A percentile compares a stretch with the other conserved stretches of the same genome.
These are phyloP conservation scores for Cyclophora albipunctata DNA, from an alignment of 2,888 invertebrate species.

Conservation along the genomic window DNA sequence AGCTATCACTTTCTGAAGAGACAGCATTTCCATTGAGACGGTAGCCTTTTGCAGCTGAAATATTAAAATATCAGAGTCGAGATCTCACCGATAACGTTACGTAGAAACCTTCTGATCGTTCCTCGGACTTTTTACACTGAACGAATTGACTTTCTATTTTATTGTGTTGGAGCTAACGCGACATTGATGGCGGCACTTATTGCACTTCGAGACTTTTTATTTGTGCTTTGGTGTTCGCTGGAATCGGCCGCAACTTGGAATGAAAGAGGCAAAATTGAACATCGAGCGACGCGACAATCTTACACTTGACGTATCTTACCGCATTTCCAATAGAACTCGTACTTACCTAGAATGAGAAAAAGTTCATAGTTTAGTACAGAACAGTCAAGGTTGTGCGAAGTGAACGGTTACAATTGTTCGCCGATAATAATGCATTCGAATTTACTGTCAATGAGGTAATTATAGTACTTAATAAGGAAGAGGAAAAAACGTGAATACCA, in stretches of 20 bases:
- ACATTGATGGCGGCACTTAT: conserved; percentile 69
- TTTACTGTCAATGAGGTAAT: no score
- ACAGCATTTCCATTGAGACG: neutral
- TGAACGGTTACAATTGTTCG: conserved; percentile 1
- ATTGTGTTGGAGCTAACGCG: conserved; percentile 67
- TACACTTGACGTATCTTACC: conserved; percentile 24
- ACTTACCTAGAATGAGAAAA: conserved; percentile 49
- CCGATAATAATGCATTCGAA: neutral
- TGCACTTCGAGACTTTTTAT: conserved; percentile 59
- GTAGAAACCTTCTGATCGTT: conserved; percentile 20
- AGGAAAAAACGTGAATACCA: no score
- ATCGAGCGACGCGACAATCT: conserved; percentile 18
- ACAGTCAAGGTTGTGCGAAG: conserved; percentile 3
- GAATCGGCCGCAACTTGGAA: conserved; percentile 37
- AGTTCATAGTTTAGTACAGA: conserved; percentile 11
- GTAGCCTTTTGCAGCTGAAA: conserved; percentile 3
- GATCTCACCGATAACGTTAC: conserved; percentile 13
- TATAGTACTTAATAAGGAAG: no score
- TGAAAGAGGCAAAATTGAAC: conserved; percentile 41
- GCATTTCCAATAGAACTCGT: conserved; percentile 10
- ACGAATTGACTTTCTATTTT: conserved; percentile 66
- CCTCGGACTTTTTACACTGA: conserved; percentile 36
- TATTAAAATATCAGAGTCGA: conserved; percentile 21
- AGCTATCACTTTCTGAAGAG: neutral
- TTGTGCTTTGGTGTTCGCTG: conserved; percentile 31